Conservation (phyloP, 2,113 vertebrate genomes). For the Quiscalus mexicanus region DNA sequence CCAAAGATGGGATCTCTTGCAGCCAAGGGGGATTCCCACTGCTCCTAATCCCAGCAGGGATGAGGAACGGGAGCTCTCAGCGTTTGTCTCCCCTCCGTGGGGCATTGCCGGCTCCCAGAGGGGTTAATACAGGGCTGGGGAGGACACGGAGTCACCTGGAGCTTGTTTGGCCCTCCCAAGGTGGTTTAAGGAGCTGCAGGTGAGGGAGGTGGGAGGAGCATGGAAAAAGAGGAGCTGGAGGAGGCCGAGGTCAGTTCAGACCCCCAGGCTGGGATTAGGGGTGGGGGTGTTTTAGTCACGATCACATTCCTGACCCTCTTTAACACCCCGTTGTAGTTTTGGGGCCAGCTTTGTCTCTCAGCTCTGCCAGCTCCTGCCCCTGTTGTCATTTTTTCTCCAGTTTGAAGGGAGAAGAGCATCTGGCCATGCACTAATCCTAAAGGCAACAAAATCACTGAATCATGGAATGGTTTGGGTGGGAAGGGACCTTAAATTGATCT, state of each 20-base stretch:
- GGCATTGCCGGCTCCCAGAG: accelerated
- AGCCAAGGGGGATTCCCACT: accelerated
- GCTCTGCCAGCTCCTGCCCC: background rate
- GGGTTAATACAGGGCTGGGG: background rate
- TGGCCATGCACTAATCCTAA: accelerated
- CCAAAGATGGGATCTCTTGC: background rate
- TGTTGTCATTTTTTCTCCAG: accelerated
- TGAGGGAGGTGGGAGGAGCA: accelerated
- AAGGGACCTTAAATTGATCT: background rate
- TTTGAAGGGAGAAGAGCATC: background rate
- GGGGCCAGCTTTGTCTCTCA: background rate
- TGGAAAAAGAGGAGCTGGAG: background rate
- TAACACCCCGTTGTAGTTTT: accelerated
- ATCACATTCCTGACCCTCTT: accelerated
- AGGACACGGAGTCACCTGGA: background rate
- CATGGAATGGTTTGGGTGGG: too few relatives aligned
- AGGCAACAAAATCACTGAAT: background rate
- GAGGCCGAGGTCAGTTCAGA: background rate
- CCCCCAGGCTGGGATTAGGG: background rate
- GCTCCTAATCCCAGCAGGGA: accelerated
- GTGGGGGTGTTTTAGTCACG: accelerated
- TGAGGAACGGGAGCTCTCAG: accelerated
- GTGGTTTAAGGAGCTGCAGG: background rate
- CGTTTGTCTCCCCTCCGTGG: accelerated
- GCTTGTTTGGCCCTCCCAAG: accelerated